Base-by-base conservation (phyloP, 23 tunicate species). In the Aplidium turbinatum region DNA sequence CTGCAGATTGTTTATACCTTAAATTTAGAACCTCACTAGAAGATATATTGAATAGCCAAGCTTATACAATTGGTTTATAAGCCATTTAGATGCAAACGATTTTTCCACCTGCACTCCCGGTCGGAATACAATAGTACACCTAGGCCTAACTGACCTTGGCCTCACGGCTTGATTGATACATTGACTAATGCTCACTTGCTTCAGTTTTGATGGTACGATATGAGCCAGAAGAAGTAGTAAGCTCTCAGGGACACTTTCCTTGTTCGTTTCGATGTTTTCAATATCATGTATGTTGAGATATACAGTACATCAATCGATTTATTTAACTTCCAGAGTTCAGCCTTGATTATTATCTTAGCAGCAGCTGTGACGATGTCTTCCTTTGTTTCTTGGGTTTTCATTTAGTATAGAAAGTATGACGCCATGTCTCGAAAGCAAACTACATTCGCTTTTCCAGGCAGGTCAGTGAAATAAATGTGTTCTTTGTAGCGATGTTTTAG, bases 121-220 rank as follows among this genome's bases (percentile, higher is more conserved):
- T 24, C 60, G 26, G 21, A 53, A 53, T 53, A 27, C 22, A 53
- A 53, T 27, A 7, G 60, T 24, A 19, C 60, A 53, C 5, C n/a
- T 53, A n/a, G n/a, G n/a, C n/a, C n/a, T n/a, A 19, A 53, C 22
- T 53, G 60, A 53, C 60, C 5, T 24, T 7, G 60, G 60, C n/a
- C 60, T 24, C 22, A 27, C n/a, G 21, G 20, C 21, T 53, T 53
- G 60, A 4, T 24, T 53, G n/a, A 53, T 53, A 19, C 60, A 53
- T 53, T 53, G 60, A 53, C 60, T 27, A 53, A 53, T 53, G 21
- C 60, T 53, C 5, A 53, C 26, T 53, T 53, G 60, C 21, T 53
- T 53, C 21, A 53, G 22, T 24, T 27, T 53, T 7, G 60, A 53
- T 19, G 60, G 21, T 4, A 53, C 4, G n/a, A 53, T 19, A 19